Percentiles rank a stretch among this genome's conserved stretches.
Conservation (phyloP, 1,140 invertebrate genomes). For the Fopius arisanus region DNA sequence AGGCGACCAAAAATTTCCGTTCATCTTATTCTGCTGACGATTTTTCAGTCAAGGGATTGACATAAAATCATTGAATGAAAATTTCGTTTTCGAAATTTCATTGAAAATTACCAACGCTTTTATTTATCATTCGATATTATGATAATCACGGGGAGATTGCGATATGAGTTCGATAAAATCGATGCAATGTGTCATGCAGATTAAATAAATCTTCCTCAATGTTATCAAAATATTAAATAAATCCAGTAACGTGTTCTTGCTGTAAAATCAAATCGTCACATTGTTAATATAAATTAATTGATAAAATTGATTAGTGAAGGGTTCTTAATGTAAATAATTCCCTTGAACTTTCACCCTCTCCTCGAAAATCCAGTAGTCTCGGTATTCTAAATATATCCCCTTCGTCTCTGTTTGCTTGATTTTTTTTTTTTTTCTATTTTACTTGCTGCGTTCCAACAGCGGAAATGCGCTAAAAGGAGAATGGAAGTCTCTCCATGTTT, state of each 20-base stretch:
- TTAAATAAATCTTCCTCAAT: too few relatives aligned
- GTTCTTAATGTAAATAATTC: background rate
- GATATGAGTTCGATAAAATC: too few relatives aligned
- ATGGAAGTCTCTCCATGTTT: background rate
- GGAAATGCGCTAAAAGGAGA: background rate
- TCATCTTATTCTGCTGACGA: too few relatives aligned
- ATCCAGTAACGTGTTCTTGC: background rate
- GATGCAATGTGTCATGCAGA: too few relatives aligned
- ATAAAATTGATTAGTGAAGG: background rate
- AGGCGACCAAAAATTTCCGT: too few relatives aligned
- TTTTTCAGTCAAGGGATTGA: too few relatives aligned
- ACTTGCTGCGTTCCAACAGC: background rate
- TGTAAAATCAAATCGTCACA: background rate
- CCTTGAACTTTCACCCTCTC: background rate
- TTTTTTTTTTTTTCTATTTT: slow-evolving; percentile 2
- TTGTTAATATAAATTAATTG: background rate
- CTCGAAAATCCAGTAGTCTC: background rate
- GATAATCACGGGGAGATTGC: too few relatives aligned
- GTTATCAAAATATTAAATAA: too few relatives aligned
- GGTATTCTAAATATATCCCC: background rate
- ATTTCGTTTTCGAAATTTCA: too few relatives aligned
- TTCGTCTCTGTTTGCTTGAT: background rate
- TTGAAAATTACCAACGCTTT: too few relatives aligned
- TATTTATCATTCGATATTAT: too few relatives aligned
- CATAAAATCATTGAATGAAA: too few relatives aligned